Evolutionary conservation across 2,113 vertebrate genomes (phyloP).

Genomic region (Catharus minimus): DNA sequence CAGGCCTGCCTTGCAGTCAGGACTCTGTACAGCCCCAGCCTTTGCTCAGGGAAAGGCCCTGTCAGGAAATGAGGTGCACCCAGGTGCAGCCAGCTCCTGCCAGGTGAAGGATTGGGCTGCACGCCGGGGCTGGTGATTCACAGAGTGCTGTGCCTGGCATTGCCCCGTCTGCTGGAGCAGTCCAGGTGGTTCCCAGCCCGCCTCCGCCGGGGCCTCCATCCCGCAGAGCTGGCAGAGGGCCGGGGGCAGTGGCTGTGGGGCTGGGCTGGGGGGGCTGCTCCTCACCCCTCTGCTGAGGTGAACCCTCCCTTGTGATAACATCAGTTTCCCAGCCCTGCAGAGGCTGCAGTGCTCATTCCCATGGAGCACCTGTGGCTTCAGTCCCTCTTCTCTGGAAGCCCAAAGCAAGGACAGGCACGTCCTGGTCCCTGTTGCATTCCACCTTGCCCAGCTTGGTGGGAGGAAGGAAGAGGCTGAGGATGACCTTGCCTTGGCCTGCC

Average conservation of each 20-base stretch:
- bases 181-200: not conserved
- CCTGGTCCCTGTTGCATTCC: not conserved
- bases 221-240: not conserved
- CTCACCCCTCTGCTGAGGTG: not conserved
- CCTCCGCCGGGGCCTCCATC: rapidly evolving
- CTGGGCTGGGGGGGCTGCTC: not conserved
- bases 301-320: slow-evolving; percentile 9
- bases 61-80: rapidly evolving
- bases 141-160: not conserved
- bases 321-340: not conserved
- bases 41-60: not conserved
- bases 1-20: not conserved
- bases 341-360: not conserved
- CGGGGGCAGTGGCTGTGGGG: not conserved
- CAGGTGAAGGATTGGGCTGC: not conserved
- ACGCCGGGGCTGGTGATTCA: not conserved
- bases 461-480: not conserved
- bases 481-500: not conserved
- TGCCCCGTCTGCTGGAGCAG: not conserved
- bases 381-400: not conserved
- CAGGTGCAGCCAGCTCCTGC: rapidly evolving
- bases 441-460: not conserved
- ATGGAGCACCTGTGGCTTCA: not conserved
- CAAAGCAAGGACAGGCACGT: not conserved
- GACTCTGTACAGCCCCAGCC: not conserved